Base-by-base conservation (phyloP, 2,888 invertebrate genomes). In the Perizoma affinitatum region DNA sequence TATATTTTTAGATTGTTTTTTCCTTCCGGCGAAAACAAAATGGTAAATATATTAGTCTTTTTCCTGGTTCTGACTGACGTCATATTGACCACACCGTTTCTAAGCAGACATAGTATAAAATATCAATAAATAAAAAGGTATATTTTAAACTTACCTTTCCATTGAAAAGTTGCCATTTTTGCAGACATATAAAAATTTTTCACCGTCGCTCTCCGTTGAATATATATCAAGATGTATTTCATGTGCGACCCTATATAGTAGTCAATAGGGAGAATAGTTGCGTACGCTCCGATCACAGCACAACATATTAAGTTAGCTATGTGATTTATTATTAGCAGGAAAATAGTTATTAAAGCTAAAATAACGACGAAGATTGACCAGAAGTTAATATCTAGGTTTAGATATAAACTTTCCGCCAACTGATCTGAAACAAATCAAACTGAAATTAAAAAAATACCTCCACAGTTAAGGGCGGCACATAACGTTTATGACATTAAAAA, bases 221-320 rank as follows among this genome's bases (percentile, higher is more conserved):
- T 88, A 73, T 96, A 96, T 22, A 96, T 87, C 2, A 96, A 70
- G 41, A 96, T 95, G 75, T 95, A 96, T 71, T 95, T 95, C 68
- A 96, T 82, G 82, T 93, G 94, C 38, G 95, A 93, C 34, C 95
- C 95, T 63, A 94, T 66, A 72, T 93, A 95, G 73, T 94, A 93
- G 83, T 96, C 96, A 8, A 96, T 76, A 43, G 95, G 92, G 64
- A 94, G 83, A 47, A 95, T 85, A 8, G 94, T 78, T 35, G 94
- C 90, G 78, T 94, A 96, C 7, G 95, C 90, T 49, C 96, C 96
- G 38, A 96, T 80, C 9, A 96, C 76, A 4, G 94, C 90, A 69
- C 95, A 94, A 55, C 94, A 93, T 4, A 96, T 67, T n/a, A 95
- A 93, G 75, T 94, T 94, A 0, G 94, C 93, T 65, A 89, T 74